phyloP scores from a whole-genome alignment of 2,888 invertebrate species.

The Ephialtes manifestator region DNA sequence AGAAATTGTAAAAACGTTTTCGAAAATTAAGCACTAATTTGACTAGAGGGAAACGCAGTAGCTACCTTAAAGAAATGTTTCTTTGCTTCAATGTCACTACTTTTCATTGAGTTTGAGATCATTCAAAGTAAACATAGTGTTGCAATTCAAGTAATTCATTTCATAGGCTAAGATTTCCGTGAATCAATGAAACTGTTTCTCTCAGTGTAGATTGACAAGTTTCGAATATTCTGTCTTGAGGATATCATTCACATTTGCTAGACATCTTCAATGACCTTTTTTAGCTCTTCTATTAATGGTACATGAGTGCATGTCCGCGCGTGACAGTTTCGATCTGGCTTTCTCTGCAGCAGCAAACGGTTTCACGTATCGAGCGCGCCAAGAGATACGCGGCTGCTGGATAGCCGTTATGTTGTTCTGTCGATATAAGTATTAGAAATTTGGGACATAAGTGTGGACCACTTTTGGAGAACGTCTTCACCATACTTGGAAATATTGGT shows the following conservation, averaged over 20 bases:
- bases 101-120: no score
- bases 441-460: background rate
- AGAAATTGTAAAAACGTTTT: no score
- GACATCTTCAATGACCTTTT: background rate
- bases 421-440: background rate
- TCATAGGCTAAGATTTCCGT: no score
- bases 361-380: background rate
- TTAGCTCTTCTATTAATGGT: background rate
- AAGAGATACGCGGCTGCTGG: background rate
- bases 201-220: no score
- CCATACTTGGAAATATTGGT: background rate
- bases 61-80: no score
- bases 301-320: background rate
- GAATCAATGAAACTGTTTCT: no score
- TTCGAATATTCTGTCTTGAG: background rate
- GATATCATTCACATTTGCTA: background rate
- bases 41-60: no score
- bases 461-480: background rate
- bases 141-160: no score
- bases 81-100: no score
- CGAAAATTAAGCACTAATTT: no score
- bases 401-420: background rate
- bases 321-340: constrained; percentile 20
- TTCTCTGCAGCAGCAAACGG: background rate
- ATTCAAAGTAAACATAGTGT: no score